Evolutionary conservation across 2,113 vertebrate species (phyloP).

Genomic region (Misgurnus mizolepis): DNA sequence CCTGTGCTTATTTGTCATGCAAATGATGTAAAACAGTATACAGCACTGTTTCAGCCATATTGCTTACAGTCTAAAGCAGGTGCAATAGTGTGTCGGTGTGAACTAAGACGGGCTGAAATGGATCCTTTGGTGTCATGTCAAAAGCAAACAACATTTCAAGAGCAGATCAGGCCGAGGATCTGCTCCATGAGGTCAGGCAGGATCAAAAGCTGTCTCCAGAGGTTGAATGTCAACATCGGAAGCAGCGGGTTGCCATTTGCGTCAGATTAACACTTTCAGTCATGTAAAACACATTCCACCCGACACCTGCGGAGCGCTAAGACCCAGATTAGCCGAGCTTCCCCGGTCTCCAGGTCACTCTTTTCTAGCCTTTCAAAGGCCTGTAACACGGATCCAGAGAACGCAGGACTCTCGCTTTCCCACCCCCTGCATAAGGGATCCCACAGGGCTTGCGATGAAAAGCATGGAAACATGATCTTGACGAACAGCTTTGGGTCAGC

Average conservation of each 20-base stretch:
- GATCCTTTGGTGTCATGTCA: slow-evolving; percentile 12
- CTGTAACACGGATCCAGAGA: slow-evolving; percentile 31
- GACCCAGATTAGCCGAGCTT: slow-evolving; percentile 47
- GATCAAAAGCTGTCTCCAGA: slow-evolving; percentile 34
- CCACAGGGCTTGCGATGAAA: slow-evolving; percentile 28
- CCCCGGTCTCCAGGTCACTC: slow-evolving; percentile 25
- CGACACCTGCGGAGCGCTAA: slow-evolving; percentile 52
- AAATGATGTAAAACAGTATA: slow-evolving; percentile 1
- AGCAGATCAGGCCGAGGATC: neutral
- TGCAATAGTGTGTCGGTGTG: slow-evolving; percentile 9
- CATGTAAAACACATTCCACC: slow-evolving; percentile 53
- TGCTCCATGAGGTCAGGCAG: neutral
- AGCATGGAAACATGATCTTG: slow-evolving; percentile 42
- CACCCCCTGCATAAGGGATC: slow-evolving; percentile 34
- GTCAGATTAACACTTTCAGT: slow-evolving; percentile 51
- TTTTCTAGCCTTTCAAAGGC: slow-evolving; percentile 47
- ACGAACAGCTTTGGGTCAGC: slow-evolving; percentile 28
- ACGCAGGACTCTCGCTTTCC: slow-evolving; percentile 16
- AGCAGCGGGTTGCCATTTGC: slow-evolving; percentile 45
- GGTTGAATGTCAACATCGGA: slow-evolving; percentile 35
- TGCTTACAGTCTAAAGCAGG: slow-evolving; percentile 4
- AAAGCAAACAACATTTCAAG: slow-evolving; percentile 8
- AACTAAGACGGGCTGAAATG: slow-evolving; percentile 40
- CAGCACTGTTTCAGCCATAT: neutral
- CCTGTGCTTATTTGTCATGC: slow-evolving; percentile 1